A percentile compares a stretch with the other conserved stretches of the same genome.
Evolutionary conservation across 1,140 invertebrate species (phyloP).

Genomic region (Drosophila mayri): DNA sequence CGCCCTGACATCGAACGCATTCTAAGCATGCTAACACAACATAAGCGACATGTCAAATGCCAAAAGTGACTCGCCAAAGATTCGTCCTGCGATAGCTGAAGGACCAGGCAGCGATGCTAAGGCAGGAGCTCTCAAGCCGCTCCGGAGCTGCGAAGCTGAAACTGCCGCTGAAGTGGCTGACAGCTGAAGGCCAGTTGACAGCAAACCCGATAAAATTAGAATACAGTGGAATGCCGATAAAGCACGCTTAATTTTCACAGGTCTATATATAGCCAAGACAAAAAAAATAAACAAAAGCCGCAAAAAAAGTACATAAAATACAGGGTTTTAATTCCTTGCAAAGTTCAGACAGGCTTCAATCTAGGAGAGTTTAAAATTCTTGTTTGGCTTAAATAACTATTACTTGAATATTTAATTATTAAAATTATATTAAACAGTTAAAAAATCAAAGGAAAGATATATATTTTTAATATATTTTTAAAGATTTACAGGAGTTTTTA

Average conservation of each 20-base stretch:
- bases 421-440: neutral
- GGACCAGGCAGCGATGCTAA: slow-evolving; percentile 36
- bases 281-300: neutral
- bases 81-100: slow-evolving; percentile 66
- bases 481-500: neutral
- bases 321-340: neutral
- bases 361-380: neutral
- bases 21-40: slow-evolving; percentile 74
- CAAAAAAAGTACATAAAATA: neutral
- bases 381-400: too few species aligned
- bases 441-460: rapidly evolving
- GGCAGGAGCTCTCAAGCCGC: slow-evolving; percentile 36
- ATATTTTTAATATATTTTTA: neutral
- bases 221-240: slow-evolving; percentile 25
- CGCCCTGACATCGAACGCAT: slow-evolving; percentile 79
- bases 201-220: slow-evolving; percentile 30
- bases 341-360: neutral
- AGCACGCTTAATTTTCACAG: slow-evolving; percentile 6
- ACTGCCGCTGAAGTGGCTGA: slow-evolving; percentile 33
- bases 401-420: too few species aligned
- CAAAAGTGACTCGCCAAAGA: slow-evolving; percentile 72
- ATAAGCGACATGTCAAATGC: slow-evolving; percentile 82
- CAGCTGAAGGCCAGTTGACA: slow-evolving; percentile 55
- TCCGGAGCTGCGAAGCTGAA: neutral
- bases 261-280: slow-evolving; percentile 1